Base-by-base conservation (phyloP, 2,888 invertebrate genomes). In the Eubasilissa splendida region DNA sequence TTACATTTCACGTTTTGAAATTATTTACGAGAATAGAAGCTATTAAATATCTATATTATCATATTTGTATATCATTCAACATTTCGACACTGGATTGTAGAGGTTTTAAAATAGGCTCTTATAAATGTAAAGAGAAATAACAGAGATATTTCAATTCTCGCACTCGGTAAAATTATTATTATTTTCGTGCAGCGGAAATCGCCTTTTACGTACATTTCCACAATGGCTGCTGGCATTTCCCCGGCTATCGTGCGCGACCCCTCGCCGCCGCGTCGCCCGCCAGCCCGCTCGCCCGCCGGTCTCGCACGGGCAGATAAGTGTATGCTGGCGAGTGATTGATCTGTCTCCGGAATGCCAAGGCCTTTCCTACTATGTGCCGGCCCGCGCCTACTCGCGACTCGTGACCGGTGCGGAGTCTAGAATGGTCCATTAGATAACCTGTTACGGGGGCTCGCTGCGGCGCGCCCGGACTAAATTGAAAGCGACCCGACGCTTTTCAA, bases 361-460 rank as follows among this genome's bases (percentile, higher is more conserved):
- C 52, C 68, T 52, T 68, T 68, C 68, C 68, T 68, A 68, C 68
- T 68, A 68, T 68, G 50, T 52, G 68, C 10, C 63, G 63, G 42
- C 66, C 52, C 66, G 66, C 52, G 42, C 68, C 58, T 58, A 5
- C 58, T 58, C 58, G 58, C 9, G 9, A 9, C 58, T 58, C 58
- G 58, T 58, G 9, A 9, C 58, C 68, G 50, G 33, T 14, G 52
- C n/a, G n/a, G 42, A 66, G 42, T 66, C 66, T 66, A 66, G 66
- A 66, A 66, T 50, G 42, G 68, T 68, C 68, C 68, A 68, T 68
- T 50, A 68, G 68, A 68, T 68, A 68, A 68, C 68, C 68, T 33
- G 68, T 68, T 68, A 50, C 12, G 50, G 8, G 22, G 63, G 33
- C 63, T 63, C 68, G 42, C 12, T 50, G 68, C 42, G 68, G 68